Percentiles rank a stretch among this genome's conserved stretches.
phyloP scores from a whole-genome alignment of 64 coral and sea anemone genomes.

The Dendrophyllia cribrosa region DNA sequence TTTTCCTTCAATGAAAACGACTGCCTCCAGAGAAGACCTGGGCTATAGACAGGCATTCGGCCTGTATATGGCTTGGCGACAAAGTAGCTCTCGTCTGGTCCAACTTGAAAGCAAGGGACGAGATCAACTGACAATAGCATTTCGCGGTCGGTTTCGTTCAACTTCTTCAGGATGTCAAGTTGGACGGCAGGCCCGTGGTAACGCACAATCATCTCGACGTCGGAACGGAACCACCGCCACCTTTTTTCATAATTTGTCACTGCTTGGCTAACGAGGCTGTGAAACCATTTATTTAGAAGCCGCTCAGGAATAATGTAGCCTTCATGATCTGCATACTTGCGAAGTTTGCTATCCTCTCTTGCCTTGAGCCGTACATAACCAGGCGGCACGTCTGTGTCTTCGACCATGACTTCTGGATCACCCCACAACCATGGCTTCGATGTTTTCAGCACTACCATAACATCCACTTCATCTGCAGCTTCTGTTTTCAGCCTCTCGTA shows the following conservation, averaged over 20 bases:
- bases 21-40: constrained; percentile 42
- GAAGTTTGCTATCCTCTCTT: not conserved
- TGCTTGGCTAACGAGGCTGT: constrained; percentile 12
- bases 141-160: not conserved
- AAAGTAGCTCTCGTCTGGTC: constrained; percentile 23
- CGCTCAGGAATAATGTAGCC: constrained; percentile 8
- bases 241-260: not conserved
- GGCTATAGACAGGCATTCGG: too few species aligned
- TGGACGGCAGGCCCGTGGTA: constrained; percentile 61
- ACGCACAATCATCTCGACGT: not conserved
- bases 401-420: not conserved
- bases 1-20: constrained; percentile 74
- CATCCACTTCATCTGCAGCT: constrained; percentile 57
- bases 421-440: not conserved
- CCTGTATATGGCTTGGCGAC: constrained; percentile 36
- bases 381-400: constrained; percentile 1
- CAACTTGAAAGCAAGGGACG: constrained; percentile 44
- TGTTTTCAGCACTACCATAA: constrained; percentile 54
- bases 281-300: constrained; percentile 17
- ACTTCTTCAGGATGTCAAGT: constrained; percentile 30
- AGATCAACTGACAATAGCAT: constrained; percentile 45
- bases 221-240: too few species aligned
- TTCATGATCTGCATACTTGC: not conserved
- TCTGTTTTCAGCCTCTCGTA: constrained; percentile 68
- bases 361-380: constrained; percentile 34